phyloP scores from a whole-genome alignment of 2,888 invertebrate genomes.

The Caenorhabditis japonica region DNA sequence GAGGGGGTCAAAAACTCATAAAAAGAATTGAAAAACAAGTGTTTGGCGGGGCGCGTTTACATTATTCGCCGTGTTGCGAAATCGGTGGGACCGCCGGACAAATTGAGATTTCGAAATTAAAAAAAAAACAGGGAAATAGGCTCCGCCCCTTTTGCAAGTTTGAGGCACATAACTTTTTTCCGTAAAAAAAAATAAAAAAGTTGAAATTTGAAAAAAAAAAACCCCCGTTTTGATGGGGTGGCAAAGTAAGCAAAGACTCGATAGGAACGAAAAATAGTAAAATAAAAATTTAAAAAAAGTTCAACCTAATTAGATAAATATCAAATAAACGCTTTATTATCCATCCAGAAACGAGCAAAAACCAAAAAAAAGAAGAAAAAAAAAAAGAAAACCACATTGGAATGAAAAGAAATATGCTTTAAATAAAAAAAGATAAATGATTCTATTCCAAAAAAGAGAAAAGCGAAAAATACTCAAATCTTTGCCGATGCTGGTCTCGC shows the following conservation, averaged over 20 bases:
- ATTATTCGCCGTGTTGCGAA: too few relatives aligned
- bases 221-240: too few relatives aligned
- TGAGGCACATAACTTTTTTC: background rate
- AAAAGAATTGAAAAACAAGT: slow-evolving; percentile 7
- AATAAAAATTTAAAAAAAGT: background rate
- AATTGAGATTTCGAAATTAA: too few relatives aligned
- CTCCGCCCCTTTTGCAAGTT: too few relatives aligned
- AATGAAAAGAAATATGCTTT: background rate
- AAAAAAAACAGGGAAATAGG: too few relatives aligned
- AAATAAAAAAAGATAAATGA: too few relatives aligned
- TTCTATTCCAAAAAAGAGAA: background rate
- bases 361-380: background rate
- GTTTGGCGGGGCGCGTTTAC: slow-evolving; percentile 10
- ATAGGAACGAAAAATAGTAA: too few relatives aligned
- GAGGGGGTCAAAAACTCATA: background rate
- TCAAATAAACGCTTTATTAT: background rate
- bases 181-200: slow-evolving; percentile 2
- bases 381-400: too few relatives aligned
- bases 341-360: background rate
- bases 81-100: too few relatives aligned
- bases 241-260: too few relatives aligned
- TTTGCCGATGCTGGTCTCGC: slow-evolving; percentile 13
- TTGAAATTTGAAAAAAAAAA: slow-evolving; percentile 9
- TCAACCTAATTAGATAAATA: background rate
- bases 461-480: slow-evolving; percentile 5